Conservation (phyloP, 2,797 vertebrate species). For the Sparidentex hasta region DNA sequence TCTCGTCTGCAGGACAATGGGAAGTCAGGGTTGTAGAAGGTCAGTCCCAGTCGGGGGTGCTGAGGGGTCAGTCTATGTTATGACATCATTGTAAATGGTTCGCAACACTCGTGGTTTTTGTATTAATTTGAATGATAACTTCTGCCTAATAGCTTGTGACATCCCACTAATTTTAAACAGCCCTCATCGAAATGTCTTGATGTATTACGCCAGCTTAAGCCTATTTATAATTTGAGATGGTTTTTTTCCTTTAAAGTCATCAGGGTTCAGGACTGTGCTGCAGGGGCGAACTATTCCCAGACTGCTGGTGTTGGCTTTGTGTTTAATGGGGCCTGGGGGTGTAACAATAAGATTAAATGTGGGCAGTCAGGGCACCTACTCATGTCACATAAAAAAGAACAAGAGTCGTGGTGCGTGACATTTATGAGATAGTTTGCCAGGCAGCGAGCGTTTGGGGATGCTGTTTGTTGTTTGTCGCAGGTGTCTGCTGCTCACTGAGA, state of each 20-base stretch:
- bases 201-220: slow-evolving; percentile 36
- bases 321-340: slow-evolving; percentile 75
- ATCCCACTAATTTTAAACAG: slow-evolving; percentile 24
- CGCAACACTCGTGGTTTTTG: too few species aligned
- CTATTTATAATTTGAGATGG: slow-evolving; percentile 48
- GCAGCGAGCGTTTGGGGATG: slow-evolving; percentile 64
- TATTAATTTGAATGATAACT: too few species aligned
- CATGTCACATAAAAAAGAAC: slow-evolving; percentile 82
- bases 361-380: slow-evolving; percentile 72
- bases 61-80: too few species aligned
- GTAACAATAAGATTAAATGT: slow-evolving; percentile 79
- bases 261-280: slow-evolving; percentile 36
- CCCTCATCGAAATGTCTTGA: slow-evolving; percentile 14
- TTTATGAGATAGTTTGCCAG: slow-evolving; percentile 74
- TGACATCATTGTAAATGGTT: too few species aligned
- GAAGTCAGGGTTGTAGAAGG: too few species aligned
- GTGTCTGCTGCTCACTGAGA: slow-evolving; percentile 44
- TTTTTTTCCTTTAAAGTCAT: slow-evolving; percentile 64
- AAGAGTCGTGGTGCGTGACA: slow-evolving; percentile 68
- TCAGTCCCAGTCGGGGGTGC: too few species aligned
- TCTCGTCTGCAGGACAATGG: too few species aligned
- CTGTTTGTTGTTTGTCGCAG: slow-evolving; percentile 67
- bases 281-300: slow-evolving; percentile 51
- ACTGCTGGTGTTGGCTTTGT: slow-evolving; percentile 60
- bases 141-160: not conserved